phyloP scores from a whole-genome alignment of 1,140 invertebrate genomes.

The Acromyrmex heyeri region DNA sequence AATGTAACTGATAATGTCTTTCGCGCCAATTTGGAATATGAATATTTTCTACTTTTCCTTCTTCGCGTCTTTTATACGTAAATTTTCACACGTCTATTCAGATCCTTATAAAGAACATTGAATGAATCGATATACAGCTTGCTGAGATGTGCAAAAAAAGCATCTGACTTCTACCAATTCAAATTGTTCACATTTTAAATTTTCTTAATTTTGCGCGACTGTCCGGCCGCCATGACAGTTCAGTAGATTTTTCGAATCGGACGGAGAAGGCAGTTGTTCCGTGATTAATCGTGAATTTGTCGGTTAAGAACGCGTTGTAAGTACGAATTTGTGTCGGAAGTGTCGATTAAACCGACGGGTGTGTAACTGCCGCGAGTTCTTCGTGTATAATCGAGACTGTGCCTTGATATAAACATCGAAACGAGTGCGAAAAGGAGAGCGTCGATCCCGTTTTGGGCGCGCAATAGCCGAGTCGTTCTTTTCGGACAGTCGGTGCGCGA shows the following conservation, averaged over 20 bases:
- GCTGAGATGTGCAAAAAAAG: no score
- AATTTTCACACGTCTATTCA: no score
- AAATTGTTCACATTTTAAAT: no score
- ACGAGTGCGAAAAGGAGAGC: neutral
- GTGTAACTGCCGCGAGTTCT: neutral
- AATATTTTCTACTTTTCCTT: no score
- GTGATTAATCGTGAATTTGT: neutral
- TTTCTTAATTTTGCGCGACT: no score
- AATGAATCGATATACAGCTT: no score
- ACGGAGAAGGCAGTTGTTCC: neutral
- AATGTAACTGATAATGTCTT: no score
- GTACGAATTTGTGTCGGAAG: neutral
- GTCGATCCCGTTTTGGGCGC: neutral
- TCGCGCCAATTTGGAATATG: no score
- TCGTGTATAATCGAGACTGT: neutral
- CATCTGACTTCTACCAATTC: no score
- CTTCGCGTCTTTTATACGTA: no score
- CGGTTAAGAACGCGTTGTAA: neutral
- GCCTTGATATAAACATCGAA: neutral
- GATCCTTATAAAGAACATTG: no score
- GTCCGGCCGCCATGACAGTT: neutral
- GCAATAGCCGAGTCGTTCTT: neutral
- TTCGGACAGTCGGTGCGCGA: neutral
- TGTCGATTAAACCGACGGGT: neutral
- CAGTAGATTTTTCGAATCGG: neutral